Conservation (phyloP, 2,888 invertebrate species). For the Eupithecia inturbata region DNA sequence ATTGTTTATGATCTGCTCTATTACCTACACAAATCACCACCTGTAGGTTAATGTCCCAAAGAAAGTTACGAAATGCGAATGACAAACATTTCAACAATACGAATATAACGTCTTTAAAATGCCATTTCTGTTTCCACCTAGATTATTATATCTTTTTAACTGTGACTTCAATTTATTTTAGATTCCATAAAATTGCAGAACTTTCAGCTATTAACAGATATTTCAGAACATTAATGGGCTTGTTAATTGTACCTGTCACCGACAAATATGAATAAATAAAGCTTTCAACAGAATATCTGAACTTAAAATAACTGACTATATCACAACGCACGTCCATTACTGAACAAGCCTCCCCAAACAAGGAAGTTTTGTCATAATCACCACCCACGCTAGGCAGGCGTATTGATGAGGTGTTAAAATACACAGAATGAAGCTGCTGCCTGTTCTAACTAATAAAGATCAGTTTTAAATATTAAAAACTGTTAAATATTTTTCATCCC, state of each 20-base stretch:
- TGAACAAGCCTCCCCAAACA: too few species aligned
- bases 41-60: not conserved
- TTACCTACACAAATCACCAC: slow-evolving; percentile 1
- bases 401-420: too few species aligned
- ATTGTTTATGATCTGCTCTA: not conserved
- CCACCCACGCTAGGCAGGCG: too few species aligned
- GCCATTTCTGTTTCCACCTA: slow-evolving; percentile 20
- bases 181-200: slow-evolving; percentile 4
- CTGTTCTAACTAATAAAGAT: too few species aligned
- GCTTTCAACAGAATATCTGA: too few species aligned
- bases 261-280: not conserved
- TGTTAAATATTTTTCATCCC: too few species aligned
- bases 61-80: slow-evolving; percentile 20
- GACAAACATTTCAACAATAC: slow-evolving; percentile 8
- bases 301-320: too few species aligned
- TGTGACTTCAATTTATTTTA: slow-evolving; percentile 15
- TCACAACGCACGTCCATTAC: too few species aligned
- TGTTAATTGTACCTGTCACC: not conserved
- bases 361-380: too few species aligned
- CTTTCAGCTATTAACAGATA: not conserved
- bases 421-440: too few species aligned
- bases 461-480: too few species aligned
- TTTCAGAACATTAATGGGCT: slow-evolving; percentile 1
- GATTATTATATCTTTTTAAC: slow-evolving; percentile 16
- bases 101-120: slow-evolving; percentile 25